These are phyloP conservation scores for Calycopis cecrops DNA, from an alignment of 1,140 invertebrate species.

Conservation along the genomic window DNA sequence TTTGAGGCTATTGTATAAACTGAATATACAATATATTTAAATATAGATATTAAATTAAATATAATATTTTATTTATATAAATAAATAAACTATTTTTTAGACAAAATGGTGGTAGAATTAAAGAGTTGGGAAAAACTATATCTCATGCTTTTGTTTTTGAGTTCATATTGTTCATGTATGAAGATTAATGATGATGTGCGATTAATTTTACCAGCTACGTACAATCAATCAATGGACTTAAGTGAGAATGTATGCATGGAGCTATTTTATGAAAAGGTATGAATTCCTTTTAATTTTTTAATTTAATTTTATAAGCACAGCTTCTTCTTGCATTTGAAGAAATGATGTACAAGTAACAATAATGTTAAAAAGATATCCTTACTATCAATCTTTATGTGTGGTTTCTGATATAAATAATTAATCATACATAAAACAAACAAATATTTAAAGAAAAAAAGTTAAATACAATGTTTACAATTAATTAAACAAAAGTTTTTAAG, in stretches of 20 bases:
- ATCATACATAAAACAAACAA: too few species aligned
- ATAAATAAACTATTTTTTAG: background rate
- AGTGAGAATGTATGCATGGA: slow-evolving; percentile 30
- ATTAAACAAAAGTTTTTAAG: too few species aligned
- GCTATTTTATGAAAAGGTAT: slow-evolving; percentile 27
- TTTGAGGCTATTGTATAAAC: background rate
- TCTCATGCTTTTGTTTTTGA: background rate
- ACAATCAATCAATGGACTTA: slow-evolving; percentile 26
- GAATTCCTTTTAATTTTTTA: slow-evolving; percentile 12
- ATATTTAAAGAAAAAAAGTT: too few species aligned
- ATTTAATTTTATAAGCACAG: background rate
- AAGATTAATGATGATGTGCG: slow-evolving; percentile 15
- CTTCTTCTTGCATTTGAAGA: too few species aligned
- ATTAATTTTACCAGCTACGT: slow-evolving; percentile 23
- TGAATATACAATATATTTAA: too few species aligned
- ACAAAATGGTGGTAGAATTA: background rate
- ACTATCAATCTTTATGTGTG: too few species aligned
- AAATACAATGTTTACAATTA: too few species aligned
- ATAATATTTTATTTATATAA: too few species aligned
- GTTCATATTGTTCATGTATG: slow-evolving; percentile 4
- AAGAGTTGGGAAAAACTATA: background rate
- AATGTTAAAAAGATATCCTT: background rate
- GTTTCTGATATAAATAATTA: too few species aligned
- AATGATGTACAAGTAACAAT: background rate
- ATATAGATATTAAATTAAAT: too few species aligned